These are phyloP conservation scores for Magallana ariakensis DNA, from an alignment of 1,140 invertebrate genomes.

Conservation along the genomic window DNA sequence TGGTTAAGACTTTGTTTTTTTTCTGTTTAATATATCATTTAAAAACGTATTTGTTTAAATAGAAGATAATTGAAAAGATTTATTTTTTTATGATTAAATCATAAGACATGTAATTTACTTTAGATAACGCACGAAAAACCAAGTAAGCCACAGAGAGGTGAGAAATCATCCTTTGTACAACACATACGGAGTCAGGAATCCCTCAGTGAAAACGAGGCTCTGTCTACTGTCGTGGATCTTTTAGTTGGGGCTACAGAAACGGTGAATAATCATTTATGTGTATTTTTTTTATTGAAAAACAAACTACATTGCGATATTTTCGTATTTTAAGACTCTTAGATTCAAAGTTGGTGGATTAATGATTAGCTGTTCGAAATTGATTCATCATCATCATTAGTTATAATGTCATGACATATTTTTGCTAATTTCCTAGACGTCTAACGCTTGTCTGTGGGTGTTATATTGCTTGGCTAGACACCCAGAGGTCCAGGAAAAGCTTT, in stretches of 20 bases:
- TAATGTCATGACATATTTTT: background rate
- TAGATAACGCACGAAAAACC: constrained; percentile 4
- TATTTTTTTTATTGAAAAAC: no score
- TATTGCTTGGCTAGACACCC: constrained; percentile 90
- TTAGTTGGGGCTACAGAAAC: constrained; percentile 79
- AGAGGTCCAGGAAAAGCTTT: constrained; percentile 81
- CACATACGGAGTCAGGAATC: constrained; percentile 72
- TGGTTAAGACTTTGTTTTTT: no score
- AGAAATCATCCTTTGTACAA: constrained; percentile 69
- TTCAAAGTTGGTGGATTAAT: no score
- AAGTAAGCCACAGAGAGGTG: constrained; percentile 29
- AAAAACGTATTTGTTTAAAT: no score
- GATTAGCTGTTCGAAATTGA: background rate
- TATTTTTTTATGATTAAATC: no score
- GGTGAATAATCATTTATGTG: constrained; percentile 59
- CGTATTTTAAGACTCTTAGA: no score
- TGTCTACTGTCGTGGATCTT: constrained; percentile 74
- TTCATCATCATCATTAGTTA: background rate
- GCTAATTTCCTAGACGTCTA: constrained; percentile 86
- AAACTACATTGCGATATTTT: no score
- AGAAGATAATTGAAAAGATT: no score
- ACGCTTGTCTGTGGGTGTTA: constrained; percentile 88
- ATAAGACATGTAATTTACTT: background rate
- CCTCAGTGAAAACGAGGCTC: constrained; percentile 72
- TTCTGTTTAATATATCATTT: no score